These are phyloP conservation scores for Camelus bactrianus DNA, from an alignment of 2,113 vertebrate species.

Conservation along the genomic window DNA sequence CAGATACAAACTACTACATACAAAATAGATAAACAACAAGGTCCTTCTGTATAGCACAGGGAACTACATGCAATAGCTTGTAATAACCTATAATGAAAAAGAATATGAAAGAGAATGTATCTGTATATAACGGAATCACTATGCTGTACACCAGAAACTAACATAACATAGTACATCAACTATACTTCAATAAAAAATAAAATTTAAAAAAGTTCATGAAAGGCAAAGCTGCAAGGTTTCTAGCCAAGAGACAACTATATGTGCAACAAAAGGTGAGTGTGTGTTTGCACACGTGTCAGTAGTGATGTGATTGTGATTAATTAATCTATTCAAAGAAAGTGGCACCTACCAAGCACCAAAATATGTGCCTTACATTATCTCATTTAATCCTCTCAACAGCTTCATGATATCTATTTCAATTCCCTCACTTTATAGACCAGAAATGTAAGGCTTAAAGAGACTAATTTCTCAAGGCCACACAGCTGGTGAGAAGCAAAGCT, in stretches of 20 bases:
- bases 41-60: too few relatives aligned
- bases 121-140: too few relatives aligned
- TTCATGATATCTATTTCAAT: neutral
- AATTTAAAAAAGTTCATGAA: too few relatives aligned
- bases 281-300: neutral
- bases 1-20: too few relatives aligned
- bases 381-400: slow-evolving; percentile 6
- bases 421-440: neutral
- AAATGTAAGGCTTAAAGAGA: neutral
- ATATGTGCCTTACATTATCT: neutral
- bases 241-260: neutral
- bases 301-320: neutral
- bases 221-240: neutral
- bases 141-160: too few relatives aligned
- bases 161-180: too few relatives aligned
- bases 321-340: neutral
- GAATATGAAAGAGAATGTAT: too few relatives aligned
- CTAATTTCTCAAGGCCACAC: neutral
- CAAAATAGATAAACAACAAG: too few relatives aligned
- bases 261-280: neutral
- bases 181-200: too few relatives aligned
- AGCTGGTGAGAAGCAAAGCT: neutral
- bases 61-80: too few relatives aligned
- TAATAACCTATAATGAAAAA: too few relatives aligned
- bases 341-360: neutral